Conservation (phyloP, 2,113 vertebrate genomes). For the Trematomus loennbergii region DNA sequence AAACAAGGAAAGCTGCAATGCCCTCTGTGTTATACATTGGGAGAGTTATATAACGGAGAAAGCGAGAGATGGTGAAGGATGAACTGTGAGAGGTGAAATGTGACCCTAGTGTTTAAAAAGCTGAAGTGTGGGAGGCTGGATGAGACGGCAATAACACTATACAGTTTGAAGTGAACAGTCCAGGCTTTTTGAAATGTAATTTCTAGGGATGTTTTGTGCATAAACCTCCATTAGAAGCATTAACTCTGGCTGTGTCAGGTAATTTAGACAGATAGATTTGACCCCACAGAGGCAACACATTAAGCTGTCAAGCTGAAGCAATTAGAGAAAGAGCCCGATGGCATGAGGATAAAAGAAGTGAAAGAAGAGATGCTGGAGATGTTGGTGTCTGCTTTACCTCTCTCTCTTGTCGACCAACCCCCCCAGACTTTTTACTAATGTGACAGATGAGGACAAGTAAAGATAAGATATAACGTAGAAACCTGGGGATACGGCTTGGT, state of each 20-base stretch:
- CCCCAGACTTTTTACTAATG: neutral
- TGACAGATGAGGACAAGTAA: neutral
- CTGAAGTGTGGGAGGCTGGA: constrained; percentile 33
- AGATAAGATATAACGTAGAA: constrained; percentile 5
- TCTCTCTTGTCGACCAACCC: neutral
- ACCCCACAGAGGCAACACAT: constrained; percentile 24
- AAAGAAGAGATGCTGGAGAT: constrained; percentile 34
- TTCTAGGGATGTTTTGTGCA: neutral
- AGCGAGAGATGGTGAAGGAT: constrained; percentile 10
- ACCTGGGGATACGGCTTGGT: neutral
- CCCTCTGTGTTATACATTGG: neutral
- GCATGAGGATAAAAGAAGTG: neutral
- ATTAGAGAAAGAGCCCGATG: constrained; percentile 22
- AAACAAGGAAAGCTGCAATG: constrained; percentile 4
- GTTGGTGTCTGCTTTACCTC: constrained; percentile 15
- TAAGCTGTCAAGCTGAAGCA: constrained; percentile 40
- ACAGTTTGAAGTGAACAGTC: neutral
- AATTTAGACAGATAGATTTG: neutral
- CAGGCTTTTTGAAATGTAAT: neutral
- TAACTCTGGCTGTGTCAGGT: neutral
- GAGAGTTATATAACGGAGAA: constrained; percentile 49
- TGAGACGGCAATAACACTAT: neutral
- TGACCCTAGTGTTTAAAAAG: constrained; percentile 36
- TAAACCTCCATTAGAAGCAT: neutral
- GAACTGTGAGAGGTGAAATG: constrained; percentile 41